Base-by-base conservation (phyloP, 1,140 invertebrate species). In the Lucilia cuprina region DNA sequence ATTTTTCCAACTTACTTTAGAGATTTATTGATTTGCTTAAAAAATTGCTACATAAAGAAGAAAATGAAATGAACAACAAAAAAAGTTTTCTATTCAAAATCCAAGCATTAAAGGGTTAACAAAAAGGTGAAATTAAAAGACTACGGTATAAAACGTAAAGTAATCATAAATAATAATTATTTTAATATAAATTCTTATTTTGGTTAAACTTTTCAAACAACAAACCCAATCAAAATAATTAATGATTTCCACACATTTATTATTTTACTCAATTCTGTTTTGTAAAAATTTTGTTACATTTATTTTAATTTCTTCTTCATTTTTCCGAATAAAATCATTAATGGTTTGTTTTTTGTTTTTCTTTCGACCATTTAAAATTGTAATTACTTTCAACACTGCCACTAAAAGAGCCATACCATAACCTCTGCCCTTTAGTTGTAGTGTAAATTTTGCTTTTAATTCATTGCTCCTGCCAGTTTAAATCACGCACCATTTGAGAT, bases 111-210 rank as follows among this genome's bases (percentile, higher is more conserved):
- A 77, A 77, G 19, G 74, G 34, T 14, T n/a, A 41, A 7, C 5
- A 41, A 41, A 8, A 77, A 77, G 35, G 4, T 41, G 4, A 77
- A 5, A 17, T 55, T 55, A 4, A 41, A 41, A 41, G 10, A 30
- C 3, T 13, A 35, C 0, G 74, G 34, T 77, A 9, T 21, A 41
- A 50, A 80, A 25, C 13, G 49, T 3, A 47, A 49, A 50, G 41
- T 50, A 21, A 25, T 80, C 77, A 80, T 80, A 80, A 80, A 80
- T 80, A 80, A 80, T 80, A 49, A 80, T 80, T 80, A 49, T 70
- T 70, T 70, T 25, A 21, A 70, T 49, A 78, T 8, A 78, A 47
- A 78, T 78, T 78, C 47, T 41, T 78, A 2, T 30, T 78, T 17
- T n/a, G 55, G 5, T 25, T 7, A 49, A 80, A 49, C 41, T 13